Conservation (phyloP, 1,140 invertebrate genomes). For the Leptinotarsa lineolata region DNA sequence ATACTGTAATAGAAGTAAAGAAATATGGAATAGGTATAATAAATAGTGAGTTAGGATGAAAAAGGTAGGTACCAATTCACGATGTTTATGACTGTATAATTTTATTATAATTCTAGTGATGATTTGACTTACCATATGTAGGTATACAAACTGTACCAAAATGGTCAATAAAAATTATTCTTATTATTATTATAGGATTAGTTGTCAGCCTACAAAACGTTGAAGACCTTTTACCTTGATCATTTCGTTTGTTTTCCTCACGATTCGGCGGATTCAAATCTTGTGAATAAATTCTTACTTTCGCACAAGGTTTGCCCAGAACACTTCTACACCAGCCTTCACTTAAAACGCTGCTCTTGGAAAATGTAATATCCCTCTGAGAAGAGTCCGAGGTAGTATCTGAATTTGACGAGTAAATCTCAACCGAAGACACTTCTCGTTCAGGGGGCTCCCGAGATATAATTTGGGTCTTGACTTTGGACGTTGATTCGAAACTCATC, state of each 20-base stretch:
- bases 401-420: neutral
- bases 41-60: too few species aligned
- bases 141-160: neutral
- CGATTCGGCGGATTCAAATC: neutral
- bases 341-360: slow-evolving; percentile 18
- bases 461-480: neutral
- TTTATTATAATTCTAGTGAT: too few species aligned
- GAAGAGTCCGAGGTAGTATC: neutral
- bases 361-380: neutral
- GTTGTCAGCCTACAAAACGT: too few species aligned
- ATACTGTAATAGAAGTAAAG: too few species aligned
- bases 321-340: slow-evolving; percentile 7
- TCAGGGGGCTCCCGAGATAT: neutral
- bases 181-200: too few species aligned
- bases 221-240: neutral
- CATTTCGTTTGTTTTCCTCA: neutral
- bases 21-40: too few species aligned
- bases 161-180: too few species aligned
- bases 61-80: too few species aligned
- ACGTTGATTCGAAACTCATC: neutral
- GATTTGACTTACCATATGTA: too few species aligned
- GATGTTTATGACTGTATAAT: too few species aligned
- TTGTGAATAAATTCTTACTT: neutral
- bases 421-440: neutral
- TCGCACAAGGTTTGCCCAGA: slow-evolving; percentile 10